These are phyloP conservation scores for Xenopus borealis DNA, from an alignment of 2,113 vertebrate species.

Conservation along the genomic window DNA sequence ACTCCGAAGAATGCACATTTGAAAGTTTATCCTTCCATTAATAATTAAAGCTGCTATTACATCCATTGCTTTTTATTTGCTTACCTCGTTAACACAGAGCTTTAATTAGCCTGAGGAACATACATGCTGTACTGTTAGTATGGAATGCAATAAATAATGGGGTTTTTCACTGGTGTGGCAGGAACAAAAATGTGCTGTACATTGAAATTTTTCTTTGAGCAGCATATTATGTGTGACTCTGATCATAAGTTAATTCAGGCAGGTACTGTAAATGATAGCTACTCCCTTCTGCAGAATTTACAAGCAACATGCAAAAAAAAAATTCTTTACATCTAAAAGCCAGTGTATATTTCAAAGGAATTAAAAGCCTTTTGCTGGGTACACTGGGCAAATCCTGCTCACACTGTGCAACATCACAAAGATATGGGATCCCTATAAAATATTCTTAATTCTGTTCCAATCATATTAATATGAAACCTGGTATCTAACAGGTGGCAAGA, in stretches of 20 bases:
- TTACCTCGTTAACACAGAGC: neutral
- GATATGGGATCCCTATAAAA: no score
- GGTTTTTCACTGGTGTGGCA: neutral
- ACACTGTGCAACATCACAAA: no score
- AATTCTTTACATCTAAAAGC: no score
- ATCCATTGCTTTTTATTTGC: neutral
- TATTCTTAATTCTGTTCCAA: no score
- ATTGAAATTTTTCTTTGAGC: neutral
- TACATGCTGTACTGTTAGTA: slow-evolving; percentile 26
- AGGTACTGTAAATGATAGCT: neutral
- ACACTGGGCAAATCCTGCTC: no score
- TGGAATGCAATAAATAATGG: slow-evolving; percentile 6
- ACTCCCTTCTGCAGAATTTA: slow-evolving; percentile 4
- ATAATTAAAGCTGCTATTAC: neutral
- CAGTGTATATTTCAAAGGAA: no score
- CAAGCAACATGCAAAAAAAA: neutral
- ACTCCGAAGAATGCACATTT: no score
- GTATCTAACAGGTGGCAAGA: slow-evolving; percentile 5
- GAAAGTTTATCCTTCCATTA: neutral
- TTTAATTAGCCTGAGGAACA: slow-evolving; percentile 20
- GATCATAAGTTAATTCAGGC: neutral
- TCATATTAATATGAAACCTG: no score
- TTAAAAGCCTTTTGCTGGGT: no score
- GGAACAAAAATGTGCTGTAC: slow-evolving; percentile 4
- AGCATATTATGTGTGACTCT: neutral